phyloP scores from a whole-genome alignment of 2,113 vertebrate species.

The Electrona antarctica region DNA sequence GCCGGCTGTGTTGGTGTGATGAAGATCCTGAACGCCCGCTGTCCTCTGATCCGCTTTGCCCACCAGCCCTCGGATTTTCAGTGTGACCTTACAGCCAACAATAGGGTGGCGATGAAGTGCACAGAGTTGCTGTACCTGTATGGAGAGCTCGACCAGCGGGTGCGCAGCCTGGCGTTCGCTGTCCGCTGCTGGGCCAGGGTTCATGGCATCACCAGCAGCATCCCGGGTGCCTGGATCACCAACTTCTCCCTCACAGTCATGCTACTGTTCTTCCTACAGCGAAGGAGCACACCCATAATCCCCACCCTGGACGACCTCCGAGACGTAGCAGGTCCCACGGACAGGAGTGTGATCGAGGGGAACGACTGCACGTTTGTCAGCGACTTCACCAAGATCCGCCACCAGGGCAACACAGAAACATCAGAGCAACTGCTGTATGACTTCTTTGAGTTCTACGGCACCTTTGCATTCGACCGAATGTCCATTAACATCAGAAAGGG shows the following conservation, averaged over 20 bases:
- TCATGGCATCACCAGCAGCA: constrained; percentile 87
- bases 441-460: constrained; percentile 94
- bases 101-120: constrained; percentile 94
- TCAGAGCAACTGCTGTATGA: constrained; percentile 86
- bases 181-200: constrained; percentile 90
- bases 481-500: constrained; percentile 96
- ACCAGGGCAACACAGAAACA: constrained; percentile 85
- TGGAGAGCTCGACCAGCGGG: constrained; percentile 85
- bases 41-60: constrained; percentile 90
- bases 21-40: constrained; percentile 93
- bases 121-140: constrained; percentile 93
- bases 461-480: constrained; percentile 87
- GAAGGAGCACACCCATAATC: constrained; percentile 84
- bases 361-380: constrained; percentile 92
- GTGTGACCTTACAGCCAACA: constrained; percentile 94
- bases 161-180: constrained; percentile 85
- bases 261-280: constrained; percentile 96
- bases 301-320: constrained; percentile 89
- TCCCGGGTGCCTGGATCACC: constrained; percentile 93
- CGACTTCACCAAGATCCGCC: constrained; percentile 85
- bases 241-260: constrained; percentile 96
- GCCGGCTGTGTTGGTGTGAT: constrained; percentile 87
- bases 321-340: constrained; percentile 86
- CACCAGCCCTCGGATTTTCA: constrained; percentile 94
- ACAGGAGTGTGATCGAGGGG: constrained; percentile 87